Evolutionary conservation across 2,888 invertebrate species (phyloP).

Genomic region (Drosophila kambysellisi): DNA sequence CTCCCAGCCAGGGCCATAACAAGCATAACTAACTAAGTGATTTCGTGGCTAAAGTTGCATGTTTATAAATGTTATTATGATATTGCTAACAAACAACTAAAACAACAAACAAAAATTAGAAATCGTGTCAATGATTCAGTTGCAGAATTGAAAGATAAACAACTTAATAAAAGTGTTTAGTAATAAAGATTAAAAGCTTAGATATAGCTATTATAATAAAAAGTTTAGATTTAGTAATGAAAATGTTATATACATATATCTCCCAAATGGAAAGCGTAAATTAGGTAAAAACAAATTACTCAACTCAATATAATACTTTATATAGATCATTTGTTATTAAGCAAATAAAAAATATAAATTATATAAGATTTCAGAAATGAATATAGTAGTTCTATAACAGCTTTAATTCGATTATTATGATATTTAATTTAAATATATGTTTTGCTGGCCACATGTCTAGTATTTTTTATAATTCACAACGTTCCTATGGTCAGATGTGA

Average conservation of each 20-base stretch:
- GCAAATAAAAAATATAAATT: not conserved
- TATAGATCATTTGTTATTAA: not conserved
- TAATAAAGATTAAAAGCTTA: not conserved
- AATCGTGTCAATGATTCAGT: not conserved
- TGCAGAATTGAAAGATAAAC: not conserved
- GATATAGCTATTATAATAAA: not conserved
- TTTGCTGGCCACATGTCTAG: not conserved
- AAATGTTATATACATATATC: not conserved
- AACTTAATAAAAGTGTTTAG: not conserved
- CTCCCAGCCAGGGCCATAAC: constrained; percentile 11
- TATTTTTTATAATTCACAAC: not conserved
- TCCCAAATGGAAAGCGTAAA: not conserved
- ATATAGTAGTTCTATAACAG: too few relatives aligned
- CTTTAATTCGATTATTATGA: not conserved
- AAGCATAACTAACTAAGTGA: not conserved
- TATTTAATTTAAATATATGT: not conserved
- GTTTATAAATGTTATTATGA: not conserved
- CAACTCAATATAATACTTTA: not conserved
- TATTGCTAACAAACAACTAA: not conserved
- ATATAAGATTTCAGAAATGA: not conserved
- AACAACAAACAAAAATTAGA: not conserved
- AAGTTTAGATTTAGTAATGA: not conserved
- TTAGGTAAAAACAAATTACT: not conserved
- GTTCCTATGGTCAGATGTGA: too few relatives aligned
- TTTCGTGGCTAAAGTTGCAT: not conserved